phyloP scores from a whole-genome alignment of 2,888 invertebrate species.

The Leucoma salicis region DNA sequence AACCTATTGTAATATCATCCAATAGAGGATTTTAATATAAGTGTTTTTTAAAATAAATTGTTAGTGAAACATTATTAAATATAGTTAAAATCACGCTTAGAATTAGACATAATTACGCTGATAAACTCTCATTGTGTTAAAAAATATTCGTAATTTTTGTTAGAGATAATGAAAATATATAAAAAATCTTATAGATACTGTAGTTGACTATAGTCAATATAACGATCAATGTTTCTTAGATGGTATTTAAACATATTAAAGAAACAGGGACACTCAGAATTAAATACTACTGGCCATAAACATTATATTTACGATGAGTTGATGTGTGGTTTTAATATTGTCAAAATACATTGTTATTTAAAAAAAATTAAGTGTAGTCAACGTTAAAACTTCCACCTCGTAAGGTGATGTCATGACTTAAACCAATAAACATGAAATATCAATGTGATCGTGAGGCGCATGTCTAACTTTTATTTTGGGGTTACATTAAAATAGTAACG shows the following conservation, averaged over 20 bases:
- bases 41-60: too few species aligned
- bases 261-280: constrained; percentile 26
- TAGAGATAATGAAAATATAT: too few species aligned
- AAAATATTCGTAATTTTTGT: too few species aligned
- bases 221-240: constrained; percentile 32
- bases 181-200: too few species aligned
- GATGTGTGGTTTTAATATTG: constrained; percentile 51
- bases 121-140: too few species aligned
- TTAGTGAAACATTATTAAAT: too few species aligned
- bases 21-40: too few species aligned
- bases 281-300: constrained; percentile 55
- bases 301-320: constrained; percentile 45
- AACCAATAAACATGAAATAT: constrained; percentile 77
- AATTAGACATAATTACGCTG: too few species aligned
- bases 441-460: constrained; percentile 63
- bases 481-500: constrained; percentile 62
- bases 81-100: too few species aligned
- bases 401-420: constrained; percentile 76
- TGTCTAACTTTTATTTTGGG: constrained; percentile 59
- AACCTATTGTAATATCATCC: too few species aligned
- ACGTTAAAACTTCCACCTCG: constrained; percentile 69
- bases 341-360: constrained; percentile 68
- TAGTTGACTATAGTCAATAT: constrained; percentile 25
- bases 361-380: constrained; percentile 56
- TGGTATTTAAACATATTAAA: constrained; percentile 27